Evolutionary conservation across 2,797 vertebrate genomes (phyloP).

Genomic region (Chanos chanos): DNA sequence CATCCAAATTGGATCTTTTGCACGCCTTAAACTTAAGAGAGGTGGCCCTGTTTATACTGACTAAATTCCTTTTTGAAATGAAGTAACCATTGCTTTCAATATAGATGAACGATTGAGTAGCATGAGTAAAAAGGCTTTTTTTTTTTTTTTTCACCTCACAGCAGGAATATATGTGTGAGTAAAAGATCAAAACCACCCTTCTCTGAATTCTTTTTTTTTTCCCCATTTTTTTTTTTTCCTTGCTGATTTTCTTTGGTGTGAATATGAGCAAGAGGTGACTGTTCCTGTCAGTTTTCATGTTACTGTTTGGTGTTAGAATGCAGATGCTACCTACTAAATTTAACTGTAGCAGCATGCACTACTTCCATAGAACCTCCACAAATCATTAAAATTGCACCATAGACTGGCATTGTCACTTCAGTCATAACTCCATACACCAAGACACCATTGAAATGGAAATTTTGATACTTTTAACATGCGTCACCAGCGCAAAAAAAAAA

Average conservation of each 20-base stretch:
- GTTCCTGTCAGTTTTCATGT: neutral
- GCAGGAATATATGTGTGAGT: conserved; percentile 24
- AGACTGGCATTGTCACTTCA: too few relatives aligned
- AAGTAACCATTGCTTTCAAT: conserved; percentile 1
- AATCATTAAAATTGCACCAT: too few relatives aligned
- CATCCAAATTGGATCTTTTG: conserved; percentile 55
- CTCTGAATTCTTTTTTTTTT: neutral
- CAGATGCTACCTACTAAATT: too few relatives aligned
- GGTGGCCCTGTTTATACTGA: conserved; percentile 48
- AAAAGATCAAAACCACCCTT: conserved; percentile 36
- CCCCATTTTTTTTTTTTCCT: neutral
- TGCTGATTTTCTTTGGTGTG: neutral
- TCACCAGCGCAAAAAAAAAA: too few relatives aligned
- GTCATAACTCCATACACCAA: too few relatives aligned
- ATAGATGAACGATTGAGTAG: too few relatives aligned
- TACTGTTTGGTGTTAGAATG: too few relatives aligned
- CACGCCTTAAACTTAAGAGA: conserved; percentile 37
- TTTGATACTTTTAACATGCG: too few relatives aligned
- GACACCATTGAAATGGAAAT: too few relatives aligned
- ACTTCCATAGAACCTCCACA: too few relatives aligned
- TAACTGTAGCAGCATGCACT: too few relatives aligned
- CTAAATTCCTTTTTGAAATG: conserved; percentile 4
- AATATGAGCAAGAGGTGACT: neutral
- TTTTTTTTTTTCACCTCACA: neutral
- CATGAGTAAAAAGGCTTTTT: too few relatives aligned